Percentiles rank a stretch among this genome's conserved stretches.
phyloP scores from a whole-genome alignment of 2,113 vertebrate species.

The Arothron firmamentum region DNA sequence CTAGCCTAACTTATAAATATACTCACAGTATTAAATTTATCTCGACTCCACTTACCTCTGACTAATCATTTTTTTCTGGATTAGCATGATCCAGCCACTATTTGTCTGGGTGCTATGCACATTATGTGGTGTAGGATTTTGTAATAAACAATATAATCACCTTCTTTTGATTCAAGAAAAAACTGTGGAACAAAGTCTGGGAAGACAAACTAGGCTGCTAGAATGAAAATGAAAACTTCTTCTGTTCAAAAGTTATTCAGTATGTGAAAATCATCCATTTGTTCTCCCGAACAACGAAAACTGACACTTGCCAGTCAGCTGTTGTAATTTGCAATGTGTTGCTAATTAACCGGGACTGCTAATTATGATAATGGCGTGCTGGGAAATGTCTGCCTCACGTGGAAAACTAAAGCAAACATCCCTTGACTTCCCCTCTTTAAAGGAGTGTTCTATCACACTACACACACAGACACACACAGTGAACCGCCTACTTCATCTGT shows the following conservation, averaged over 20 bases:
- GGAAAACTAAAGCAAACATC: constrained; percentile 30
- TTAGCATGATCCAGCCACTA: too few relatives aligned
- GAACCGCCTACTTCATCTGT: constrained; percentile 56
- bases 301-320: constrained; percentile 26
- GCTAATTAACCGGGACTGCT: constrained; percentile 36
- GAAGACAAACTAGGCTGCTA: neutral
- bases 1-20: too few relatives aligned
- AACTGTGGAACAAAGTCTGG: constrained; percentile 4
- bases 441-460: neutral
- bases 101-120: too few relatives aligned
- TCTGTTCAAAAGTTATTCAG: neutral
- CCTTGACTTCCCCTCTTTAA: constrained; percentile 1
- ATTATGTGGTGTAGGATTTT: too few relatives aligned
- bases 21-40: too few relatives aligned
- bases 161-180: constrained; percentile 5
- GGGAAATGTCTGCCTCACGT: constrained; percentile 22
- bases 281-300: neutral
- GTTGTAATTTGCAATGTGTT: constrained; percentile 23
- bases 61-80: too few relatives aligned
- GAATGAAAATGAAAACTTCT: neutral
- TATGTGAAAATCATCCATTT: constrained; percentile 6
- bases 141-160: neutral
- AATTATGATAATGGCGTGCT: constrained; percentile 20
- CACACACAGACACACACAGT: constrained; percentile 1
- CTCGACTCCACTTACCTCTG: too few relatives aligned